Evolutionary conservation across 1,140 invertebrate species (phyloP), one percentile per base, ranked within the genome.

Genomic region (Calliphora vicina): DNA sequence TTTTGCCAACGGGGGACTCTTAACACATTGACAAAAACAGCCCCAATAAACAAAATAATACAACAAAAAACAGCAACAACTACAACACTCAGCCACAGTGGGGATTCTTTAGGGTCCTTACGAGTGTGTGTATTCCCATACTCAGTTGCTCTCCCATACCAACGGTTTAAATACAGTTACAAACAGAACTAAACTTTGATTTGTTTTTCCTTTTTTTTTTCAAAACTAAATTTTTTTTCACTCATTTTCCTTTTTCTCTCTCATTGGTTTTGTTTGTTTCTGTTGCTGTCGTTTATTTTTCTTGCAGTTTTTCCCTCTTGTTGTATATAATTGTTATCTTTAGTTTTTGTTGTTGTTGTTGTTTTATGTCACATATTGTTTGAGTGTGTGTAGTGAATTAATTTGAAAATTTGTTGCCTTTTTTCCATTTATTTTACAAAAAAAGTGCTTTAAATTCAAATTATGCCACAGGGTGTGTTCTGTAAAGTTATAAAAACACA

Each of bases 1-100:
- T 67, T 20, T 67, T 67, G 61, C 61, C 61, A 23, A 20, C 61
- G 61, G 61, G 61, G 61, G 23, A 67, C 61, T 67, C 61, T 67
- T 67, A 67, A 67, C 61, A 67, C 61, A 67, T 67, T 67, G 61
- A 67, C 61, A 67, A 67, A 50, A 67, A 67, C 50, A 57, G 15
- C 50, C 12, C 50, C 50, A 57, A 57, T 57, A 57, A n/a, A 57
- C n/a, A 17, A 57, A 57, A n/a, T 57, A 57, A 57, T 57, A 57
- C 15, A n/a, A 57, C 15, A 67, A 67, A n/a, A 9, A 67, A 10
- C 9, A n/a, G 15, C 50, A 57, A 57, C 12, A 23, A 67, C 61
- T 25, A 67, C 61, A 67, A 23, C 12, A 67, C 45, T 17, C 45
- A 50, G 12, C 15, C 45, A 23, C 61, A 67, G 23, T 67, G 4